phyloP scores from a whole-genome alignment of 2,888 invertebrate species.

The Cryptocephalus moraei region DNA sequence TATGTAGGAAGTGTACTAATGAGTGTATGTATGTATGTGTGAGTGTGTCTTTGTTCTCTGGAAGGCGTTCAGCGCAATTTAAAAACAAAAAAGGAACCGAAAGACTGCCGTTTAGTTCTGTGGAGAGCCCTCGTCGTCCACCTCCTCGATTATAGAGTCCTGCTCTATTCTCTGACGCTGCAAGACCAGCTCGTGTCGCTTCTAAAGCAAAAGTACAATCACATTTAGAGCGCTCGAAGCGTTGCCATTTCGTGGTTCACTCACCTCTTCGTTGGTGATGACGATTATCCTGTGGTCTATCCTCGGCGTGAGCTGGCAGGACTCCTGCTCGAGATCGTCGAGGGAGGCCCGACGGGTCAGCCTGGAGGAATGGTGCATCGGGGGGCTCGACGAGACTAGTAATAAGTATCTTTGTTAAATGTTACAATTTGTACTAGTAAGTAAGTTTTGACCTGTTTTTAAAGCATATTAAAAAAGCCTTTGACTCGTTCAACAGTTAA shows the following conservation, averaged over 20 bases:
- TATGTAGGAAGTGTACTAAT: too few species aligned
- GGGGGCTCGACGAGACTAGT: conserved; percentile 22
- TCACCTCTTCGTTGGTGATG: conserved; percentile 64
- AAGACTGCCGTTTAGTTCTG: conserved; percentile 24
- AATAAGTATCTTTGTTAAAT: too few species aligned
- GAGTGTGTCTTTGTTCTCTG: too few species aligned
- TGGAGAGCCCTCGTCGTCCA: conserved; percentile 50
- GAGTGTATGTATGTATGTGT: too few species aligned
- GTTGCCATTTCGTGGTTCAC: conserved; percentile 1
- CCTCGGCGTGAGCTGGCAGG: conserved; percentile 71
- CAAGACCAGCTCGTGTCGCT: conserved; percentile 46
- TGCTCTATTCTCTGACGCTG: conserved; percentile 54
- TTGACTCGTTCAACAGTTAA: too few species aligned
- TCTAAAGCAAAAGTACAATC: conserved; percentile 35
- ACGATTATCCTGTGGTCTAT: conserved; percentile 72
- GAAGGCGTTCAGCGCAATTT: too few species aligned
- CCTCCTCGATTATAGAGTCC: conserved; percentile 62
- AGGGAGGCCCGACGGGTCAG: conserved; percentile 63
- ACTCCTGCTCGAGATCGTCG: conserved; percentile 73
- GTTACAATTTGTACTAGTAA: too few species aligned
- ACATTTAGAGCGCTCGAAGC: too few species aligned
- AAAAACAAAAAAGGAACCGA: too few species aligned
- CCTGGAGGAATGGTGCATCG: conserved; percentile 33
- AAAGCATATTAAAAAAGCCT: too few species aligned
- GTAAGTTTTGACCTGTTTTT: too few species aligned